These are phyloP conservation scores for Pogona vitticeps DNA, from an alignment of 2,113 vertebrate species.

Conservation along the genomic window DNA sequence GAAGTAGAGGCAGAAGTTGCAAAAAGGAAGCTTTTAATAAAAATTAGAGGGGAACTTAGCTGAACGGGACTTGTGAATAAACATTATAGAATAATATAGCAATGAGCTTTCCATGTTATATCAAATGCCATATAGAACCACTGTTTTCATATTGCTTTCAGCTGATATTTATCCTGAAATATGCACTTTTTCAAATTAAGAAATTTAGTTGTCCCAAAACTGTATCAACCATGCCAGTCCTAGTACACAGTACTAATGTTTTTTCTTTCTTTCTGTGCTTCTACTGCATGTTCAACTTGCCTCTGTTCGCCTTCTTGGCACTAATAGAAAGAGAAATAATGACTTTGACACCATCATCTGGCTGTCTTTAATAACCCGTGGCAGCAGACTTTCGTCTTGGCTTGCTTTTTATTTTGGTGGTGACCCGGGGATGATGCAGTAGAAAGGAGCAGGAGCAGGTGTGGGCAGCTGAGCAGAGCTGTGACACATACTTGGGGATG, in stretches of 20 bases:
- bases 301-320: neutral
- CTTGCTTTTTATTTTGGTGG: neutral
- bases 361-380: neutral
- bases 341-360: neutral
- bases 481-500: neutral
- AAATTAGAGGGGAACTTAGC: neutral
- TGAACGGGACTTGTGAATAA: neutral
- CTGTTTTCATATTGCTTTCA: neutral
- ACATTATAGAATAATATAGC: neutral
- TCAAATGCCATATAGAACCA: neutral
- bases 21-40: neutral
- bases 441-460: neutral
- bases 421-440: neutral
- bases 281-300: neutral
- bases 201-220: neutral
- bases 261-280: neutral
- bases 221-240: neutral
- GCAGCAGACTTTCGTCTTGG: neutral
- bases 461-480: neutral
- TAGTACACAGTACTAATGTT: neutral
- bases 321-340: neutral
- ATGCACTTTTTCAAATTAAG: neutral
- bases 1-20: neutral
- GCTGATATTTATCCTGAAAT: neutral
- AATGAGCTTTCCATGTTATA: neutral